Percentiles rank a stretch among this genome's conserved stretches.
Conservation (phyloP, 1,140 invertebrate genomes). For the Musca vetustissima region DNA sequence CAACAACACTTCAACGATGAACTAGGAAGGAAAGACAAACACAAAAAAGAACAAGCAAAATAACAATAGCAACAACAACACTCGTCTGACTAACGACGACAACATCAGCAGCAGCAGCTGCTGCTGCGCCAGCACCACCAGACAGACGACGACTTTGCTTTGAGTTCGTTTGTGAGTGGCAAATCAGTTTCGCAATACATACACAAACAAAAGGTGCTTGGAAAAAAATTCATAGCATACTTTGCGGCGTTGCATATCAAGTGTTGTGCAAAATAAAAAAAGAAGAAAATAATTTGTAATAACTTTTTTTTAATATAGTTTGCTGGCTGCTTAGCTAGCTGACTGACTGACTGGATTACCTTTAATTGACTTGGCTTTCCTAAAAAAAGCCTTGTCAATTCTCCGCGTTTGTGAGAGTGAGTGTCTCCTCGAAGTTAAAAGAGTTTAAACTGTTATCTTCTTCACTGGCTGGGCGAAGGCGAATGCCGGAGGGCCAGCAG, state of each 20-base stretch:
- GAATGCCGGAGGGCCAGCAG: no score
- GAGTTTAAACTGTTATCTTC: no score
- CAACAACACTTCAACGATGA: slow-evolving; percentile 24
- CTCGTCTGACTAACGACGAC: slow-evolving; percentile 21
- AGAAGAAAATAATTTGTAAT: not conserved
- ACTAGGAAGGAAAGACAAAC: not conserved
- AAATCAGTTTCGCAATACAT: slow-evolving; percentile 56
- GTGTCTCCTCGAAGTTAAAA: no score
- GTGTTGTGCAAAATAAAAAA: slow-evolving; percentile 12
- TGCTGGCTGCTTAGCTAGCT: no score
- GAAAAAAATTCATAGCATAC: slow-evolving; percentile 27
- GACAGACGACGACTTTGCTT: slow-evolving; percentile 10
- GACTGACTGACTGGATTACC: no score
- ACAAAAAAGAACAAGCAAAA: not conserved
- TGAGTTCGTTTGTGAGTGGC: slow-evolving; percentile 19
- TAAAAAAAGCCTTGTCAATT: no score
- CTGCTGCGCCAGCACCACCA: no score
- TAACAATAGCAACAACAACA: slow-evolving; percentile 15
- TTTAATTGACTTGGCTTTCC: no score
- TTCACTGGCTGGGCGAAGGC: no score
- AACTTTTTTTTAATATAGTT: no score
- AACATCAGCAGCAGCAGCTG: not conserved
- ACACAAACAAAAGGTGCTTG: slow-evolving; percentile 53
- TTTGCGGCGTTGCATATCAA: slow-evolving; percentile 5
- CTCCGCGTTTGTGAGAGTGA: no score